Evolutionary conservation across 2,113 vertebrate genomes (phyloP), one percentile per base, ranked within the genome.

Genomic region (Passer domesticus): DNA sequence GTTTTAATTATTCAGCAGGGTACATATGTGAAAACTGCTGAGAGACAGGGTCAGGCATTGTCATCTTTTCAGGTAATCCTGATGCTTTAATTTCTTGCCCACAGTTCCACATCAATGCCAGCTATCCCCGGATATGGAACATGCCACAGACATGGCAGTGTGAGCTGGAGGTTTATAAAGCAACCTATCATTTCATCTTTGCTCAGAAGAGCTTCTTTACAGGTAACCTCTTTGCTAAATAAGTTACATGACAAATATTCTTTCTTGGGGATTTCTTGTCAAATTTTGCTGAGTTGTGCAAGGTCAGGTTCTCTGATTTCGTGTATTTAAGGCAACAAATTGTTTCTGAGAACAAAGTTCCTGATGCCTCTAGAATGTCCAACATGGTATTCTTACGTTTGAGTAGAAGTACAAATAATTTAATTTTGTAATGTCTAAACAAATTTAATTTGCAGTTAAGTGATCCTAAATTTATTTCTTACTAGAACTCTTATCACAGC

Each of bases 181-280:
- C 99, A 82, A 99, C 99, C 3, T 99, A 99, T 91, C 99, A 99
- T 94, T 99, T 99, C 94, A 99, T 99, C 95, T 99, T 99, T 89
- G 99, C 99, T 84, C 99, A 99, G 97, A 99, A 99, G 96, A 99
- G 98, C 97, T 99, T 99, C 97, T 99, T 99, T 95, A 98, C 99
- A 90, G 99, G 99, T 99, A 97, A 98, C 63, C 66, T 84, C 72
- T 73, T 85, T 39, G 49, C 35, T 95, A 13, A 73, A 13, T 39
- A 39, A 74, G 19, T 67, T 67, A 21, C 3, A 2, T 28, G 43
- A 22, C 15, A 62, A 73, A 37, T 83, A 39, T 7, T 80, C 9
- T 58, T 76, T 22, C 53, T 66, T 69, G 24, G 76, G 17, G 18
- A 28, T 55, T 73, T 74, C 31, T 83, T 83, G 25, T 55, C 13